phyloP scores from a whole-genome alignment of 2,888 invertebrate genomes.

The Nymphalis urticae region DNA sequence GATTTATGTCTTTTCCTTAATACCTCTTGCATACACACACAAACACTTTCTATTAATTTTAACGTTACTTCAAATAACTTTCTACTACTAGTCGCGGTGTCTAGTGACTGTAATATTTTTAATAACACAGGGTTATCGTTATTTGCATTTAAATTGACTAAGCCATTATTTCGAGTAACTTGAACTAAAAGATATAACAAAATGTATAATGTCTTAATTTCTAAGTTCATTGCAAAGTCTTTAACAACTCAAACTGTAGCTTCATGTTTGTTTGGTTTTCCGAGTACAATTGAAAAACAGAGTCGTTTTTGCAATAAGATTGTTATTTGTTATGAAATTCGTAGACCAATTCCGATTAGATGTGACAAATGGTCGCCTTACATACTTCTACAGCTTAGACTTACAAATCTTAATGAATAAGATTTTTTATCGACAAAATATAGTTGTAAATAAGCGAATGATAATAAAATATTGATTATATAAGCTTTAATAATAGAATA shows the following conservation, averaged over 20 bases:
- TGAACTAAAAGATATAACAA: constrained; percentile 41
- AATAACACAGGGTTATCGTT: constrained; percentile 54
- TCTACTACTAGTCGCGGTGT: constrained; percentile 58
- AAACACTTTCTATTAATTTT: constrained; percentile 64
- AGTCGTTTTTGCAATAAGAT: constrained; percentile 48
- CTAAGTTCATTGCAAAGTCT: constrained; percentile 53
- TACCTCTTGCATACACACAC: constrained; percentile 63
- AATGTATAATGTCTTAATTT: constrained; percentile 42
- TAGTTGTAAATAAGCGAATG: too few species aligned
- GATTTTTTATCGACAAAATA: too few species aligned
- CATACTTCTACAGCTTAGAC: background rate
- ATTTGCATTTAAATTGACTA: constrained; percentile 40
- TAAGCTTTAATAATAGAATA: too few species aligned
- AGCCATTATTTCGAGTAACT: constrained; percentile 41
- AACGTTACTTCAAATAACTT: constrained; percentile 60
- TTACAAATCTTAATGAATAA: too few species aligned
- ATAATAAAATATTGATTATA: too few species aligned
- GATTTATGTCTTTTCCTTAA: constrained; percentile 49
- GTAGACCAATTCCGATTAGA: constrained; percentile 38
- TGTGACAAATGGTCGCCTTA: background rate
- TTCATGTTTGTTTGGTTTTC: constrained; percentile 53
- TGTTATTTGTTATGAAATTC: constrained; percentile 57
- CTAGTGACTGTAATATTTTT: constrained; percentile 61
- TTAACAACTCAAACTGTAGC: constrained; percentile 46
- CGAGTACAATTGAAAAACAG: constrained; percentile 51